phyloP scores from a whole-genome alignment of 2,888 invertebrate genomes.

The Aquatica leii region DNA sequence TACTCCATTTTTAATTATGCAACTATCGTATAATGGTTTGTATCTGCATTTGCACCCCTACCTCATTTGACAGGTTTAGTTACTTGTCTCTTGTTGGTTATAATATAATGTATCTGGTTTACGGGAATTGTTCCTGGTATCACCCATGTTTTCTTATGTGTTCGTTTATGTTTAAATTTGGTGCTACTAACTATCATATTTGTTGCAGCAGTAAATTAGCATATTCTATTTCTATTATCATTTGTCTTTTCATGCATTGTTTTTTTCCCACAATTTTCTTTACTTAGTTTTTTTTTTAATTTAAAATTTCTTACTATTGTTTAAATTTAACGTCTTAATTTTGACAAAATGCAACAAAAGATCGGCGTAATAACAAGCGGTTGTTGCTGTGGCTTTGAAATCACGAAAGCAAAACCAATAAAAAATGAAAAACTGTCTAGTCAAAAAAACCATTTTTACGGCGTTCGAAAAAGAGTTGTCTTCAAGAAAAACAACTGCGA shows the following conservation, averaged over 20 bases:
- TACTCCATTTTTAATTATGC: slow-evolving; percentile 1
- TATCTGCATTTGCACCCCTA: not conserved
- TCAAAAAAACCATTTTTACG: no score
- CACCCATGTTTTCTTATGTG: slow-evolving; percentile 8
- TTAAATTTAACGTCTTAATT: no score
- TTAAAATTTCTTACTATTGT: no score
- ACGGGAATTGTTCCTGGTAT: not conserved
- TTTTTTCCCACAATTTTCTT: not conserved
- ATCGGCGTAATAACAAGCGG: no score
- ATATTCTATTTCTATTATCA: slow-evolving; percentile 3
- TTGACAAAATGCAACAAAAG: no score
- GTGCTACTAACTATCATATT: slow-evolving; percentile 9
- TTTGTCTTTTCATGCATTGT: not conserved
- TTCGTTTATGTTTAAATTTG: slow-evolving; percentile 1
- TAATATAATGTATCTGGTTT: not conserved
- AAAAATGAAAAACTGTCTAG: no score
- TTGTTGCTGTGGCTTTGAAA: no score
- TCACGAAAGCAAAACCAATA: no score
- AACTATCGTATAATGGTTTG: slow-evolving; percentile 4
- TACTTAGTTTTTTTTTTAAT: not conserved
- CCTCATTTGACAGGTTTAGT: not conserved
- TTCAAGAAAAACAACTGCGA: no score
- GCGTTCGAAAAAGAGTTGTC: no score
- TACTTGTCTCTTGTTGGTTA: not conserved
- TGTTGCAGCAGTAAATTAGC: not conserved